Base-by-base conservation (phyloP, 1,140 invertebrate genomes). In the Gonatopus flavifemur region DNA sequence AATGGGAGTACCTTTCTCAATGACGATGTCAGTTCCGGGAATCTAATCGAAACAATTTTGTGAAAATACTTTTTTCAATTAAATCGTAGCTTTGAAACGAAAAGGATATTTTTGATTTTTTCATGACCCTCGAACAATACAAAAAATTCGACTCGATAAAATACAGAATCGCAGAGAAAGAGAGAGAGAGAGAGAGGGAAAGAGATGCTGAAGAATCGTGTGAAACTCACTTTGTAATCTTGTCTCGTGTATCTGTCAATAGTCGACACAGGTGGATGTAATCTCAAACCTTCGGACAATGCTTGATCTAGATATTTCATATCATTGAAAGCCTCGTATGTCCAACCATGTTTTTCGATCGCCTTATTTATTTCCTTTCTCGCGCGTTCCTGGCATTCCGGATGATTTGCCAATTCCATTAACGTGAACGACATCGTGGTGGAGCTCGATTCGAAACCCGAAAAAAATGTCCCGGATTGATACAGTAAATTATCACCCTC, bases 261-360 rank as follows among this genome's bases (percentile, higher is more conserved):
- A 2, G 81, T 74, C 2, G 84, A 83, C 1, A 85, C 82, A 13
- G 83, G 80, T 9, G 85, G 84, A 66, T 80, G 83, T 9, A 86
- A 52, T 35, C 85, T 67, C 3, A 85, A 59, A 8, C 79, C 70
- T 55, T 74, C 71, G 7, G 65, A 36, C 47, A 59, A 8, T 51
- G 55, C 36, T 44, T 71, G 69, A 40, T 74, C 66, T 8, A 74
- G 49, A 45, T 71, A 74, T 25, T 70, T 72, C 72, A 72, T 74
- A 0, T 74, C 57, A 21, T 64, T 67, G 21, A 74, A 68, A 12
- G 69, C 67, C 33, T 72, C 69, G 28, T 66, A 70, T 0, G 63
- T 67, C 42, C 64, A 47, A 2, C 67, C 69, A 50, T 69, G 37
- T 40, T 66, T 56, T 8, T 57, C 55, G n/a, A 81, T 68, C 10